phyloP scores from a whole-genome alignment of 1,140 invertebrate genomes.

The Bombyx mandarina region DNA sequence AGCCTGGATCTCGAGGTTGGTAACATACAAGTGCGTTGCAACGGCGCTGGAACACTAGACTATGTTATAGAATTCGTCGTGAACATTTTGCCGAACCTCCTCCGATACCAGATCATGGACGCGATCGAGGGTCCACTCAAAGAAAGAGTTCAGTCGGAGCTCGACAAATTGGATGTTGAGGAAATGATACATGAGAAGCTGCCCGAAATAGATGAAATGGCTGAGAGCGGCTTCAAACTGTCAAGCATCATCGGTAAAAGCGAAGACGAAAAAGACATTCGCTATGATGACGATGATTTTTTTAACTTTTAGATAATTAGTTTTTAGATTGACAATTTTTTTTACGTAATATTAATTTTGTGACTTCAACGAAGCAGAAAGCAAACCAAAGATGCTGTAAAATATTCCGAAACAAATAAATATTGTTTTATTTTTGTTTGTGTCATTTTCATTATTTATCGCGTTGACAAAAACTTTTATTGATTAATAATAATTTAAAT shows the following conservation, averaged over 20 bases:
- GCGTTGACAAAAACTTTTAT: no score
- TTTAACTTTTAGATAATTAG: slow-evolving; percentile 46
- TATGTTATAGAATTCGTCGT: slow-evolving; percentile 83
- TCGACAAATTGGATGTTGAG: slow-evolving; percentile 82
- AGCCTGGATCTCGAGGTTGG: slow-evolving; percentile 84
- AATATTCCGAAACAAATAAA: no score
- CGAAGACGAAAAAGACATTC: slow-evolving; percentile 20
- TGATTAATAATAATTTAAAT: no score
- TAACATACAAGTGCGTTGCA: slow-evolving; percentile 82
- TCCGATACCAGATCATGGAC: slow-evolving; percentile 88
- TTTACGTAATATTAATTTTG: no score
- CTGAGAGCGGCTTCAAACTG: slow-evolving; percentile 58
- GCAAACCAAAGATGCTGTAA: no score
- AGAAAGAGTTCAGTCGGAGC: slow-evolving; percentile 76
- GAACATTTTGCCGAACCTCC: slow-evolving; percentile 85
- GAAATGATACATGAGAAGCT: slow-evolving; percentile 78
- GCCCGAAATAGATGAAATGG: slow-evolving; percentile 75
- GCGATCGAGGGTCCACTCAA: slow-evolving; percentile 82
- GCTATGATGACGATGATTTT: slow-evolving; percentile 61
- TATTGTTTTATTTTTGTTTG: no score
- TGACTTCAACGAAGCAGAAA: no score
- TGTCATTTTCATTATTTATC: no score
- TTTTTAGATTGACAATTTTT: no score
- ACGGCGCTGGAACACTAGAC: slow-evolving; percentile 86
- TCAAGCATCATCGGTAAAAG: slow-evolving; percentile 31